Base-by-base conservation (phyloP, 2,888 invertebrate species). In the Glyphotaelius pellucidus region DNA sequence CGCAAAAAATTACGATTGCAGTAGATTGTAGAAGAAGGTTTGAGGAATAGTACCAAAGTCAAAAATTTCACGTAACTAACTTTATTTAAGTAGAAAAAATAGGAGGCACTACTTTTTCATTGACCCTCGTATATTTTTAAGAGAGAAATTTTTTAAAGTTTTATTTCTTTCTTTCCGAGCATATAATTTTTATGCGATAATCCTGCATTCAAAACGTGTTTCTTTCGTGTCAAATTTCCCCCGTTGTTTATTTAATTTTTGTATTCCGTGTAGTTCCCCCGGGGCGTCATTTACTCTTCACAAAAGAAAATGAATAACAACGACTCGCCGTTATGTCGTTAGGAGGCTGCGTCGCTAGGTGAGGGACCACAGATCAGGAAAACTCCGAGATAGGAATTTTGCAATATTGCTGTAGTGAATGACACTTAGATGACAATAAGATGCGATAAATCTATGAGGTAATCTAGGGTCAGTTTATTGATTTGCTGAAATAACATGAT, bases 221-320 rank as follows among this genome's bases (percentile, higher is more conserved):
- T 35, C 79, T 25, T 35, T 80, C 30, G n/a, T 31, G 25, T 89
- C 3, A 80, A 79, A 80, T 79, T 79, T 80, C 14, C 86, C 15
- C 9, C 86, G 11, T n/a, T n/a, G 25, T 86, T 67, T 86, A 38
- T 38, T 42, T 30, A 38, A 42, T 86, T 86, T 89, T 32, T 38
- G 79, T 89, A 86, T 89, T 79, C 79, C 31, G 67, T n/a, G 31
- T 32, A 19, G 47, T 42, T 86, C 86, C 42, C 86, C 14, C 11
- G 35, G 86, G 42, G 86, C 42, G n/a, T 42, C 42, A 42, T 86
- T n/a, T 42, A 89, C 79, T 42, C 79, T 89, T 30, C 31, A 89
- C 88, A 89, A 89, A 89, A 89, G 88, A 79, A 67, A 89, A 89
- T 89, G 88, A 79, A 79, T 89, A 79, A 89, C 79, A 79, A 89